These are phyloP conservation scores for Augiades crinisus DNA, from an alignment of 2,888 invertebrate genomes.

Conservation along the genomic window DNA sequence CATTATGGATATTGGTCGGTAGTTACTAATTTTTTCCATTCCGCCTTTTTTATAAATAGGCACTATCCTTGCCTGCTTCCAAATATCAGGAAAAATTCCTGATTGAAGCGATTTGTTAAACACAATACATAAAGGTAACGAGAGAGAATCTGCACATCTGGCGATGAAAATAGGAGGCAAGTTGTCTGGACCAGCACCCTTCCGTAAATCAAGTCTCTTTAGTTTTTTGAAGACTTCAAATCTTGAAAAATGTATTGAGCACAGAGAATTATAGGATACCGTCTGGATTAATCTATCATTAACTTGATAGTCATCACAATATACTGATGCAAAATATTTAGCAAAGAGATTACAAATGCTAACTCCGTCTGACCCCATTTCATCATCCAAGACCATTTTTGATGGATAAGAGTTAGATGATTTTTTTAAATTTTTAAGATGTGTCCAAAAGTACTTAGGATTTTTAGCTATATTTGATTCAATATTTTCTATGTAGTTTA, in stretches of 20 bases:
- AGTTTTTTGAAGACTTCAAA: slow-evolving; percentile 9
- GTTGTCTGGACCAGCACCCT: slow-evolving; percentile 2
- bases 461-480: slow-evolving; percentile 5
- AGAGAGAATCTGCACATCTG: background rate
- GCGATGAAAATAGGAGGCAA: background rate
- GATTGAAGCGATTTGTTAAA: background rate
- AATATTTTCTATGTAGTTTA: background rate
- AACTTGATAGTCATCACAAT: background rate
- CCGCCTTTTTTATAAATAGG: slow-evolving; percentile 10
- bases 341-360: slow-evolving; percentile 9
- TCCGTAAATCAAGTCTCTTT: slow-evolving; percentile 2
- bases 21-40: background rate
- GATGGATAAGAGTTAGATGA: background rate
- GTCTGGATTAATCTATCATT: background rate
- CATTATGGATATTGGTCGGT: background rate
- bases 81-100: background rate
- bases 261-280: background rate
- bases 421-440: slow-evolving; percentile 4
- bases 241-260: background rate
- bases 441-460: slow-evolving; percentile 6
- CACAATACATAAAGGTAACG: background rate
- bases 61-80: background rate
- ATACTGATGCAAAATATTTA: slow-evolving; percentile 2
- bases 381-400: background rate
- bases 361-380: background rate